Conservation (phyloP, 2,797 vertebrate genomes). For the Myotis pilosus region DNA sequence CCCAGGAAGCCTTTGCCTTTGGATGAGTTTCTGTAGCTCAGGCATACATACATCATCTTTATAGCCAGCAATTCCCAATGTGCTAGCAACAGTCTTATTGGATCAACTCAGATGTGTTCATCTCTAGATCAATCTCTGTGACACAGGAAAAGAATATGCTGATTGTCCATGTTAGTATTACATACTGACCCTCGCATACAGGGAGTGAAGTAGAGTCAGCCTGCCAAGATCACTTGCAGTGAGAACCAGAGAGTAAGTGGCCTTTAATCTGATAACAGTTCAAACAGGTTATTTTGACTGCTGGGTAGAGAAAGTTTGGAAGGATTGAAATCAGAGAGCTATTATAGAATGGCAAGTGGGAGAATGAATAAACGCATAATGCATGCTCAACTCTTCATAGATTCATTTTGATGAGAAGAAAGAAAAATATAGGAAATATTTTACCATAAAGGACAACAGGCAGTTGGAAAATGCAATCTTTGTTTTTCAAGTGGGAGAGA, state of each 20-base stretch:
- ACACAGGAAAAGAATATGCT: background rate
- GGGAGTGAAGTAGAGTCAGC: background rate
- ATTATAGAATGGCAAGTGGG: background rate
- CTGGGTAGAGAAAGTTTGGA: background rate
- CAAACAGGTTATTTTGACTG: background rate
- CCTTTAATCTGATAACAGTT: background rate
- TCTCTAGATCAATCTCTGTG: background rate
- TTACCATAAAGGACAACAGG: background rate
- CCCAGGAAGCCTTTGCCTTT: background rate
- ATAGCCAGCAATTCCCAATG: background rate
- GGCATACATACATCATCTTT: background rate
- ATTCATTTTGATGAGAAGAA: background rate
- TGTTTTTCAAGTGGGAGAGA: background rate
- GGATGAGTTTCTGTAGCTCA: background rate
- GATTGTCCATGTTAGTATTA: background rate
- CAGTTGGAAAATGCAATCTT: background rate
- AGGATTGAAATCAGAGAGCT: background rate
- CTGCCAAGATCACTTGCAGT: background rate
- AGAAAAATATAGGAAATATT: background rate
- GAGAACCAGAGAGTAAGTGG: background rate
- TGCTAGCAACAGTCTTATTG: background rate
- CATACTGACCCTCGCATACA: background rate
- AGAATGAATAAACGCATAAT: background rate
- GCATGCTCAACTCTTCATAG: background rate
- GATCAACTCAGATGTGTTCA: background rate